These are phyloP conservation scores for Tringa solitaria DNA, from an alignment of 2,113 vertebrate species.

Conservation along the genomic window DNA sequence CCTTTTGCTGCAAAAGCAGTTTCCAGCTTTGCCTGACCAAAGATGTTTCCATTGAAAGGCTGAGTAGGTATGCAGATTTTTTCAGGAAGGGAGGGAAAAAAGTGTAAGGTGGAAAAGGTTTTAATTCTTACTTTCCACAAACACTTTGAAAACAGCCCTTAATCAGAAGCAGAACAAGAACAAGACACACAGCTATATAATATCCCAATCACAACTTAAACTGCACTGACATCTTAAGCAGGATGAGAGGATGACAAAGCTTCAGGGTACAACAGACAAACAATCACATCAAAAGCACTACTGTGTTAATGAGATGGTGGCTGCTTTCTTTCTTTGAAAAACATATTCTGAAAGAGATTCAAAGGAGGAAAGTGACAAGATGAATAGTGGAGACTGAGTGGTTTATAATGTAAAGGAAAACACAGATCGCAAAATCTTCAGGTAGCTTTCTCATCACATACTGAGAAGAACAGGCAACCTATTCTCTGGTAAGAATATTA, in stretches of 20 bases:
- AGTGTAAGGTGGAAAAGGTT: background rate
- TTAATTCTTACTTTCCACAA: slow-evolving; percentile 3
- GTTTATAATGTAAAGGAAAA: background rate
- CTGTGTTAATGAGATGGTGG: background rate
- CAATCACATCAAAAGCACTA: slow-evolving; percentile 13
- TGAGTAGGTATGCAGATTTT: background rate
- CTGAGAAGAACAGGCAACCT: background rate
- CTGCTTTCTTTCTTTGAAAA: background rate
- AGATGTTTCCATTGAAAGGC: background rate
- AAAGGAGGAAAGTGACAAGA: background rate
- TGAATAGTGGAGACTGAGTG: background rate
- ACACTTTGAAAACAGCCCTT: slow-evolving; percentile 42
- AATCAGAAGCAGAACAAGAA: slow-evolving; percentile 17
- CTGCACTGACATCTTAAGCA: background rate
- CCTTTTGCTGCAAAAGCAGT: background rate
- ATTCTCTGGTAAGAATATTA: background rate
- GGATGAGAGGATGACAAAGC: background rate
- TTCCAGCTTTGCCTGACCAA: background rate
- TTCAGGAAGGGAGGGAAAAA: background rate
- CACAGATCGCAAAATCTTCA: background rate
- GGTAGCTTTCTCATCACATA: background rate
- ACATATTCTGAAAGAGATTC: background rate
- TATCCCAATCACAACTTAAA: slow-evolving; percentile 9
- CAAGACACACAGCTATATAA: background rate
- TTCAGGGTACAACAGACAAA: slow-evolving; percentile 4